Evolutionary conservation across 2,888 invertebrate genomes (phyloP).

Genomic region (Aplocera efformata): DNA sequence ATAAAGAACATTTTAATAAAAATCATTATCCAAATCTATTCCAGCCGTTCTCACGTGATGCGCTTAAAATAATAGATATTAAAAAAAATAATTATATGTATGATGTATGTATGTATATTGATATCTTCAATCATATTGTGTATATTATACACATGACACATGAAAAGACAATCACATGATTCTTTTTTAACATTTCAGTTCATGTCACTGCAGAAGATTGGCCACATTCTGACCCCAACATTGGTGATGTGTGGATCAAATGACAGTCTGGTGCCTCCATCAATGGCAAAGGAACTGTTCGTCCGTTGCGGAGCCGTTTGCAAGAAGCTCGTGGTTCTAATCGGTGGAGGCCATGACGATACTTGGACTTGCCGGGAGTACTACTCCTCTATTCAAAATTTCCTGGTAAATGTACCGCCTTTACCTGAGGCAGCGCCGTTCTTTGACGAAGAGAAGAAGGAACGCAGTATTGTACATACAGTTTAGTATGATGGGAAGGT

Average conservation of each 20-base stretch:
- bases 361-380: slow-evolving; percentile 95
- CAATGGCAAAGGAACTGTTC: slow-evolving; percentile 92
- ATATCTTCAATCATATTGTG: too few species aligned
- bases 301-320: slow-evolving; percentile 86
- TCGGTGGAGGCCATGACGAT: slow-evolving; percentile 95
- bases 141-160: too few species aligned
- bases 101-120: too few species aligned
- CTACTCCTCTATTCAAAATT: slow-evolving; percentile 79
- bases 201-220: slow-evolving; percentile 87
- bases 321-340: slow-evolving; percentile 89
- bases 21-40: too few species aligned
- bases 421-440: slow-evolving; percentile 52
- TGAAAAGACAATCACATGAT: too few species aligned
- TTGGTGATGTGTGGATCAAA: slow-evolving; percentile 93
- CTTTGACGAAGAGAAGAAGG: slow-evolving; percentile 44
- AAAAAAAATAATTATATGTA: too few species aligned
- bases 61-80: too few species aligned
- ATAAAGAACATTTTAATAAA: too few species aligned
- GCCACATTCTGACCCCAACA: slow-evolving; percentile 86
- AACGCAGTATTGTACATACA: slow-evolving; percentile 49
- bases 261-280: slow-evolving; percentile 93
- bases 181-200: slow-evolving; percentile 76
- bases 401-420: slow-evolving; percentile 62
- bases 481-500: slow-evolving; percentile 35
- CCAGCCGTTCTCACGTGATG: too few species aligned